Evolutionary conservation across 2,797 vertebrate species (phyloP), one percentile per base, ranked within the genome.

Genomic region (Brachymystax lenok): DNA sequence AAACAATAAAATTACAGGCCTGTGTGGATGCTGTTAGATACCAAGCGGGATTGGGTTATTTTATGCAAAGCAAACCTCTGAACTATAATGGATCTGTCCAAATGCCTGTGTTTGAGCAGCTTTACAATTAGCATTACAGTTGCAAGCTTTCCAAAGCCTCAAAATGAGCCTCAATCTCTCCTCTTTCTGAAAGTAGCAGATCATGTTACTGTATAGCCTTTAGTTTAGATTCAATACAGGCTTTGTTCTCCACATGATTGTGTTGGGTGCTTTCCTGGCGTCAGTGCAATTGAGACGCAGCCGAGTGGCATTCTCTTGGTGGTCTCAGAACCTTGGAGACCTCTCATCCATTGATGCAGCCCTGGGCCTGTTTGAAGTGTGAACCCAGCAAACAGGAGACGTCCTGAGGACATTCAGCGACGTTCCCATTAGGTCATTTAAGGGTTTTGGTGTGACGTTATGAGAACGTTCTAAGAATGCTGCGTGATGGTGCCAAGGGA

Each of bases 1-100:
- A 82, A 90, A 88, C 87, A 85, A 75, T 80, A 75, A 84, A 88
- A 90, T 90, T 80, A 88, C 79, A 88, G 85, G 79, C 77, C 81
- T 74, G 69, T 66, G 82, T 77, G 77, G 84, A 82, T 66, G 71
- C 79, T 78, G 84, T 85, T 84, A 79, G 84, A 80, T 77, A 77
- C 80, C 63, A 69, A 78, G 74, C 50, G 59, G 78, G 78, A 84
- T 83, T 84, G 72, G 75, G 80, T 85, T 87, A 84, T 75, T 80
- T 74, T 81, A 83, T 82, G 80, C 83, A 82, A 81, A 81, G 73
- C 75, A 85, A 89, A 83, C 71, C 73, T 70, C 69, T 67, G 74
- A 86, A 78, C 80, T 83, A 77, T 78, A 84, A 90, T 78, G 81
- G 84, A 86, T 85, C 82, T 79, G 80, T 85, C 87, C 75, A 76